phyloP scores from a whole-genome alignment of 2,797 vertebrate species.

The Myoxocephalus aenaeus region DNA sequence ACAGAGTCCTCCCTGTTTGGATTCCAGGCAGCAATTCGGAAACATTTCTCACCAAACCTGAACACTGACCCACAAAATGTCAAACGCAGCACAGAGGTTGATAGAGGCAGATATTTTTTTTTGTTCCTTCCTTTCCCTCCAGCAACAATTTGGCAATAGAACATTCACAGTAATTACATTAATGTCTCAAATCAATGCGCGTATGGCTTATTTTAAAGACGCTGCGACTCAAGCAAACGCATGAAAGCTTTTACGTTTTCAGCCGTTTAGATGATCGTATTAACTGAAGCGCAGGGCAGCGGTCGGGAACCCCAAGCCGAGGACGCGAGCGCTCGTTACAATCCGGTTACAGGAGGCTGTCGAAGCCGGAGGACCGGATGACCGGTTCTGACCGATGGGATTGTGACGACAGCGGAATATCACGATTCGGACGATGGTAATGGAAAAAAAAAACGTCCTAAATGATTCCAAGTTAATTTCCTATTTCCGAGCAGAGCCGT shows the following conservation, averaged over 20 bases:
- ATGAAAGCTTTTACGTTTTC: neutral
- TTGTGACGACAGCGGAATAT: neutral
- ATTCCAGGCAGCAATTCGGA: constrained; percentile 29
- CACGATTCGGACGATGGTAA: neutral
- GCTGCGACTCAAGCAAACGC: constrained; percentile 1
- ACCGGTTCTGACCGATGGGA: no score
- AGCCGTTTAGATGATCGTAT: neutral
- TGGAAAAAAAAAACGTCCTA: neutral
- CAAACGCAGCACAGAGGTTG: constrained; percentile 9
- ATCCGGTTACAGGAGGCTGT: no score
- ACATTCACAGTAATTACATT: neutral
- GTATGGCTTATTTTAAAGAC: constrained; percentile 20
- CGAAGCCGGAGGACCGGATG: no score
- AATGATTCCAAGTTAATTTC: neutral
- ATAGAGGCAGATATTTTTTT: neutral
- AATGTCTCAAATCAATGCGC: constrained; percentile 1
- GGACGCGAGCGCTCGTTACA: no score
- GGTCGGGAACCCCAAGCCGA: no score
- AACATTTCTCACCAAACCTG: constrained; percentile 35
- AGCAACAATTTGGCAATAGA: constrained; percentile 2
- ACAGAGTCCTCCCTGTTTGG: neutral
- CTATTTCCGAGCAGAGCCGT: constrained; percentile 34
- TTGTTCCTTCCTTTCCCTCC: neutral
- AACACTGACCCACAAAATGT: constrained; percentile 29
- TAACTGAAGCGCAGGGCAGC: no score